Conservation (phyloP, 2,888 invertebrate genomes). For the Rhaphigaster nebulosa region DNA sequence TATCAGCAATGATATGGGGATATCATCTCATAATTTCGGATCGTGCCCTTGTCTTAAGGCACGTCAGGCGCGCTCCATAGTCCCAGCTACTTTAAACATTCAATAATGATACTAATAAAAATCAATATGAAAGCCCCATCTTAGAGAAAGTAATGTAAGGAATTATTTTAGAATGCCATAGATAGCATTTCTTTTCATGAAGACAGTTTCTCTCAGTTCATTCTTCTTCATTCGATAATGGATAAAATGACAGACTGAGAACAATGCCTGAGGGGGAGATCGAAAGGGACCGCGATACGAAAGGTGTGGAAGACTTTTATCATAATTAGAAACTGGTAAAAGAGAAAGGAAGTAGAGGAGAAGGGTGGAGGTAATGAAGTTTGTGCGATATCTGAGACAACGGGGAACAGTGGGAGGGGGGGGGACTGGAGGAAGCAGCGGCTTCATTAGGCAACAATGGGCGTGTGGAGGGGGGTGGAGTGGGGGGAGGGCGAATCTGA, state of each 20-base stretch:
- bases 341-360: conserved; percentile 51
- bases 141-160: neutral
- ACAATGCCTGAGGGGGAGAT: conserved; percentile 4
- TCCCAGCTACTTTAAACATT: no score
- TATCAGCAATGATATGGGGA: no score
- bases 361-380: conserved; percentile 54
- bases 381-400: conserved; percentile 56
- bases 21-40: no score
- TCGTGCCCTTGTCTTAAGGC: no score
- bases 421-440: conserved; percentile 2
- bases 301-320: conserved; percentile 54
- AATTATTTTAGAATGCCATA: neutral
- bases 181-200: conserved; percentile 20
- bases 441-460: conserved; percentile 53
- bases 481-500: conserved; percentile 32
- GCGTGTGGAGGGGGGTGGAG: conserved; percentile 35
- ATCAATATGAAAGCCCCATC: neutral
- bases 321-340: conserved; percentile 54
- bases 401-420: neutral
- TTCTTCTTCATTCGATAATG: conserved; percentile 46
- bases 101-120: neutral
- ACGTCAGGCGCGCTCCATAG: no score
- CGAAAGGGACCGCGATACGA: conserved; percentile 52
- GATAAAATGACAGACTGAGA: conserved; percentile 47
- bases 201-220: neutral